A percentile compares a stretch with the other conserved stretches of the same genome.
phyloP scores from a whole-genome alignment of 2,888 invertebrate genomes.

The Troglohyphantes excavatus region DNA sequence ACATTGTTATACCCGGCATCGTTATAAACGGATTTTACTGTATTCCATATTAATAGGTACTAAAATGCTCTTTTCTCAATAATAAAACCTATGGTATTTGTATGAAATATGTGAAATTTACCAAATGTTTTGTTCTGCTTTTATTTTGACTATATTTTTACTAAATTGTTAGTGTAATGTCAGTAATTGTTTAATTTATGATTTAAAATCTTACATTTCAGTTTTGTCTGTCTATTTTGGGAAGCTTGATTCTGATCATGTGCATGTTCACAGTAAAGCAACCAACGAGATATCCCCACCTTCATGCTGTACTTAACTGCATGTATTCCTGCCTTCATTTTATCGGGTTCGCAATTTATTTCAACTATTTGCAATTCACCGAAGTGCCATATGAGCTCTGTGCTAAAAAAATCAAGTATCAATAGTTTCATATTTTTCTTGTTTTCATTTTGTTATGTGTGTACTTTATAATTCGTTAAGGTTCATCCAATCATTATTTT shows the following conservation, averaged over 20 bases:
- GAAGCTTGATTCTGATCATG: constrained; percentile 86
- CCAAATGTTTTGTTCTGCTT: no score
- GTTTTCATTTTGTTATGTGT: not conserved
- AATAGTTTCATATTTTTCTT: not conserved
- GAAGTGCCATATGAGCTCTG: constrained; percentile 49
- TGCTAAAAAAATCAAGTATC: constrained; percentile 32
- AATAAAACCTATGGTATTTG: no score
- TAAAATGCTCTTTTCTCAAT: no score
- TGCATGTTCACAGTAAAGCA: constrained; percentile 86
- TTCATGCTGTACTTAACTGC: constrained; percentile 91
- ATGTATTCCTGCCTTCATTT: constrained; percentile 92
- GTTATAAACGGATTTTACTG: no score
- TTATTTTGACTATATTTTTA: no score
- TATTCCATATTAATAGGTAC: no score
- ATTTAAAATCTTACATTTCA: constrained; percentile 32
- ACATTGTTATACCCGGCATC: no score
- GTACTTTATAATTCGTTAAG: no score
- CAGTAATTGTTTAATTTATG: not conserved
- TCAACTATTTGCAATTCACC: constrained; percentile 78
- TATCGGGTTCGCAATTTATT: constrained; percentile 83
- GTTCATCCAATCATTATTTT: no score
- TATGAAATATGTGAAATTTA: no score
- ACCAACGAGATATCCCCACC: constrained; percentile 90
- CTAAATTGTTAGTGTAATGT: no score
- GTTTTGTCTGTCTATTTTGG: constrained; percentile 85